Evolutionary conservation across 2,113 vertebrate genomes (phyloP).

Genomic region (Callithrix jacchus): DNA sequence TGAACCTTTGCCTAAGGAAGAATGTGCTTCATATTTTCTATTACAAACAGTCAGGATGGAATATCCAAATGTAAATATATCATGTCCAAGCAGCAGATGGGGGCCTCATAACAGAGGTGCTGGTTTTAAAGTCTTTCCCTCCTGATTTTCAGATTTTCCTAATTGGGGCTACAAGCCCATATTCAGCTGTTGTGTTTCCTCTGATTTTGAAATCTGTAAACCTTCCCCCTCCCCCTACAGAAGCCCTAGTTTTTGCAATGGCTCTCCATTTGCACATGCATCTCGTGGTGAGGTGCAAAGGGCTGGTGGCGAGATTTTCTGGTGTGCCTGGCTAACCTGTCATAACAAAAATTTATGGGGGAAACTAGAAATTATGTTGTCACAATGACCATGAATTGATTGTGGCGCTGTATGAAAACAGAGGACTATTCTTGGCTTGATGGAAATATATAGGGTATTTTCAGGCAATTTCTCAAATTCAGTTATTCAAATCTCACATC

Average conservation of each 20-base stretch:
- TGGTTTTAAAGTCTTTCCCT: not conserved
- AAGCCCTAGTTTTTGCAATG: not conserved
- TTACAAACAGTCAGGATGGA: not conserved
- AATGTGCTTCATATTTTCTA: not conserved
- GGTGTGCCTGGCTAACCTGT: not conserved
- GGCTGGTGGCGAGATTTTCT: not conserved
- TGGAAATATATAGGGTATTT: not conserved
- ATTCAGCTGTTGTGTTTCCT: not conserved
- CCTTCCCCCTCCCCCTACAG: no score
- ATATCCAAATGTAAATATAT: not conserved
- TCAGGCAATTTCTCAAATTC: slow-evolving; percentile 29
- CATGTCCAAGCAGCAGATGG: not conserved
- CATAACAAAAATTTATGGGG: not conserved
- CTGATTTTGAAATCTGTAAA: not conserved
- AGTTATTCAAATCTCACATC: slow-evolving; percentile 41
- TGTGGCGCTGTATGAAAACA: not conserved
- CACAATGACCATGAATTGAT: not conserved
- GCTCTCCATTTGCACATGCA: not conserved
- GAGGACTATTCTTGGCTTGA: slow-evolving; percentile 37
- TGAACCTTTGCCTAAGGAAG: not conserved
- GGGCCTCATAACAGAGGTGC: not conserved
- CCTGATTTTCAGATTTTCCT: not conserved
- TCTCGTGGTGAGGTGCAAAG: not conserved
- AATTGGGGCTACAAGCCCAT: not conserved
- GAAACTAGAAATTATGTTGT: not conserved